Evolutionary conservation across 2,113 vertebrate species (phyloP).

Genomic region (Colossoma macropomum): DNA sequence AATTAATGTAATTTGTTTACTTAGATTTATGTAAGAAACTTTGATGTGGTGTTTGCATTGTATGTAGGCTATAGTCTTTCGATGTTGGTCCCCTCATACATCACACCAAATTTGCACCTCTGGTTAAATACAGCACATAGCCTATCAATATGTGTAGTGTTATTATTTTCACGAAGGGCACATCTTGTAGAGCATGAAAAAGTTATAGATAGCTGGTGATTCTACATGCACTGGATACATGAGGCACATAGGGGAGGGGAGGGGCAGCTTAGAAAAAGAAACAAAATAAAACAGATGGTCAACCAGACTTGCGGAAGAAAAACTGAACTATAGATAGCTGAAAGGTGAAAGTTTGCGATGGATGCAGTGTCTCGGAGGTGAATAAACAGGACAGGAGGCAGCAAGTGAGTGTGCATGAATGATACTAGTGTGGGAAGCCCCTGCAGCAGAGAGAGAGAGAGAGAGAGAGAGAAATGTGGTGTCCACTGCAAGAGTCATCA

Average conservation of each 20-base stretch:
- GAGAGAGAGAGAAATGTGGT: neutral
- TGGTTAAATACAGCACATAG: too few species aligned
- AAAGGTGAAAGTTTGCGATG: neutral
- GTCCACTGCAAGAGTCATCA: too few species aligned
- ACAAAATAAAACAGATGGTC: slow-evolving; percentile 2
- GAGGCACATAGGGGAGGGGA: neutral
- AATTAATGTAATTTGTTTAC: too few species aligned
- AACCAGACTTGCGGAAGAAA: neutral
- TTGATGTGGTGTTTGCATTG: too few species aligned
- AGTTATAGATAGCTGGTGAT: neutral
- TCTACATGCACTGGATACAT: neutral
- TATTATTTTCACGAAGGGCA: too few species aligned
- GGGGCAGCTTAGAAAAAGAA: neutral
- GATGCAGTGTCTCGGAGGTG: slow-evolving; percentile 4
- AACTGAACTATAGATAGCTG: neutral
- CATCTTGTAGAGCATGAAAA: too few species aligned
- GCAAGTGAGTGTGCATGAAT: neutral
- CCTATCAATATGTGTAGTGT: too few species aligned
- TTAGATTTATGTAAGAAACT: too few species aligned
- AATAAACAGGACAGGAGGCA: neutral
- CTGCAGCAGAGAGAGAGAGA: neutral
- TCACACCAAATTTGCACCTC: too few species aligned
- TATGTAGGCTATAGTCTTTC: too few species aligned
- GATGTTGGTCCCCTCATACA: too few species aligned
- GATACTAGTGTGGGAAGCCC: neutral